Base-by-base conservation (phyloP, 2,888 invertebrate species). In the Drosophila birchii region DNA sequence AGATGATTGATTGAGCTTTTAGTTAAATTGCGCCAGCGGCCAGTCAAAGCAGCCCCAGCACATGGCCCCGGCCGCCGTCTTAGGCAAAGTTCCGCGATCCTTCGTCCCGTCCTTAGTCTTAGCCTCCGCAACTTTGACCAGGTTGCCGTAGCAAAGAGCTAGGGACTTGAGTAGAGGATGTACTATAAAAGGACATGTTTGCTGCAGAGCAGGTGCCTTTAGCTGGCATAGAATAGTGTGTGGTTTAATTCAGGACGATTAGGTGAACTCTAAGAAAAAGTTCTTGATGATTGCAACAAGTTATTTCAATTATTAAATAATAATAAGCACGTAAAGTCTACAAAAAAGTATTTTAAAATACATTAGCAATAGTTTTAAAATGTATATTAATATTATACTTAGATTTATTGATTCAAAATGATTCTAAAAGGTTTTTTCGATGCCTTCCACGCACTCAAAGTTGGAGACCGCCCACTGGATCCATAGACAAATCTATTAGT, bases 1-100 rank as follows among this genome's bases (percentile, higher is more conserved):
- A 71, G 78, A 83, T 85, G 85, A 85, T 85, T 85, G 86, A 85
- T 85, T 85, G 83, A 80, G 85, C 86, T 85, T 81, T 85, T 81
- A 85, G 86, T 81, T 81, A 86, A 85, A 85, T 86, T 86, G 80
- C 77, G 66, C 78, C 73, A 71, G 68, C 72, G 81, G 74, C 61
- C 71, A 76, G 63, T 71, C 54, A 63, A 64, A 78, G 72, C 76
- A 58, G 67, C 68, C 60, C 34, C 41, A 43, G 39, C 73, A 66
- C 69, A 83, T 54, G 47, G 51, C 59, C 59, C n/a, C 3, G 14
- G 14, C 36, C 26, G 12, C 32, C 44, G 23, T 56, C 56, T 62
- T 62, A 16, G 38, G 49, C 18, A 36, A 72, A 54, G 38, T 38
- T 38, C 54, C 38, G 54, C 54, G 20, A n/a, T 23, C 45, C 23